Base-by-base conservation (phyloP, 30 jellyfish, hydroid and myxozoan species). In the Rhopilema esculentum region DNA sequence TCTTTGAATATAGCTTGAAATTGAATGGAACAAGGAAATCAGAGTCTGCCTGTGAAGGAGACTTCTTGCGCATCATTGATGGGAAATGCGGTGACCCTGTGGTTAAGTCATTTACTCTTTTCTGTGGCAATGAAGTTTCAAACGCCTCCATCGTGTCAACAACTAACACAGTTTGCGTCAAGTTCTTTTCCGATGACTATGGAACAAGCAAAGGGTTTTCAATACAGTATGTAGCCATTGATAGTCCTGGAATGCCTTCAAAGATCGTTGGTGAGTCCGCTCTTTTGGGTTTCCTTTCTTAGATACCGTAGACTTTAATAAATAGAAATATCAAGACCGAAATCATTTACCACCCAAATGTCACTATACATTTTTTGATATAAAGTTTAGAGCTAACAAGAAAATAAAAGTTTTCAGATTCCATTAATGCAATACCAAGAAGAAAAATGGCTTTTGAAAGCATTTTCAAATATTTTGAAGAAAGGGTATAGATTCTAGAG, bases 71-170 rank as follows among this genome's bases (percentile, higher is more conserved):
- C 25, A 69, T 94, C 72, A 81, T 87, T 1, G 96, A 89, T 79
- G 97, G 99, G 9, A 70, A 85, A 29, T 94, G 99, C 92, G 31
- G 62, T 9, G 92, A 53, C 53, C 84, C 29, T 17, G 1, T 64
- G 1, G 67, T 8, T 7, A 72, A 49, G 12, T 89, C 99, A 16
- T 79, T 52, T 24, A 52, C 90, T 0, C 21, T 72, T 16, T 84
- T 50, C 32, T 94, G 99, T 74, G 99, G 99, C 32, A 66, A 26
- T 7, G 85, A 84, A 23, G 53, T 74, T 23, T 97, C 99, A 29
- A 66, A 72, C 18, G 74, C 79, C 17, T 8, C 61, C 53, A 81
- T 65, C 53, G 64, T 50, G n/a, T 94, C 99, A 48, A 72, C 95
- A 22, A 83, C 90, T 69, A 90, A 86, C 66, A 80, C 85, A 40